Conservation (phyloP, 2,888 invertebrate species). For the Diarsia dahlii region DNA sequence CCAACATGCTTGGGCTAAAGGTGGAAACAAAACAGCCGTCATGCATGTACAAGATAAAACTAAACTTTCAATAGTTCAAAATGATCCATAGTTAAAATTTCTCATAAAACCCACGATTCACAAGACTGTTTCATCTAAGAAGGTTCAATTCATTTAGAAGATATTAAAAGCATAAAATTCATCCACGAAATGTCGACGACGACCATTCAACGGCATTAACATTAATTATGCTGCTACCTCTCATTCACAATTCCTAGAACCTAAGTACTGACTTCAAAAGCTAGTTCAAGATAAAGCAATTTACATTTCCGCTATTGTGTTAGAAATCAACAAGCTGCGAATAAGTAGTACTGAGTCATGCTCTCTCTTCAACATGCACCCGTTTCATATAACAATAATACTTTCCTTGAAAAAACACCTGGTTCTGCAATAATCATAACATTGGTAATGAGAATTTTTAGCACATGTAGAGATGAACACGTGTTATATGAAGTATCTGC, state of each 20-base stretch:
- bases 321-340: constrained; percentile 46
- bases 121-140: not conserved
- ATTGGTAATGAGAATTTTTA: constrained; percentile 32
- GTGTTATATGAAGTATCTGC: constrained; percentile 36
- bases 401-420: constrained; percentile 52
- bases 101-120: not conserved
- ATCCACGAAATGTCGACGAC: not conserved
- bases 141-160: not conserved
- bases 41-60: not conserved
- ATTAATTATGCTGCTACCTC: not conserved
- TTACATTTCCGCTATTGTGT: constrained; percentile 57
- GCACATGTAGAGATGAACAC: constrained; percentile 33
- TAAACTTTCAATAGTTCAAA: too few relatives aligned
- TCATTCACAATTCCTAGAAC: constrained; percentile 2
- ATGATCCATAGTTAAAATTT: not conserved
- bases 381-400: constrained; percentile 47
- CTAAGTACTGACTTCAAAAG: not conserved
- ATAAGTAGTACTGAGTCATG: constrained; percentile 51
- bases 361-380: constrained; percentile 17
- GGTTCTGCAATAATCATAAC: constrained; percentile 51
- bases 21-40: not conserved
- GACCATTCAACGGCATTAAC: not conserved
- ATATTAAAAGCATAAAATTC: not conserved
- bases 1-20: not conserved
- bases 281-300: constrained; percentile 37